Percentiles rank a stretch among this genome's conserved stretches.
phyloP scores from a whole-genome alignment of 2,113 vertebrate genomes.

The rat (Rattus norvegicus) region GRCr8 NC_086034.1:80701001-80701500 shows the following conservation, averaged over 20 bases:
- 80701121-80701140: not conserved
- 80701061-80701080: not conserved
- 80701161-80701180: not conserved
- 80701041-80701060: not conserved
- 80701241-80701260: no score
- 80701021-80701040: not conserved
- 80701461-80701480: not conserved
- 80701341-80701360: not conserved
- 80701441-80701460: not conserved
- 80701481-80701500: not conserved
- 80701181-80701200: not conserved
- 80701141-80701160: not conserved
- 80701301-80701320: not conserved
- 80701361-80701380: not conserved
- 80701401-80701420: not conserved
- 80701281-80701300: not conserved
- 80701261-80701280: no score
- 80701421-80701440: not conserved
- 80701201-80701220: not conserved
- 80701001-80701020: not conserved
- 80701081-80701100: not conserved
- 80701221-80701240: not conserved
- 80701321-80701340: not conserved
- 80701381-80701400: no score
- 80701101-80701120: not conserved